phyloP scores from a whole-genome alignment of 2,797 vertebrate genomes.

The Lacerta agilis region DNA sequence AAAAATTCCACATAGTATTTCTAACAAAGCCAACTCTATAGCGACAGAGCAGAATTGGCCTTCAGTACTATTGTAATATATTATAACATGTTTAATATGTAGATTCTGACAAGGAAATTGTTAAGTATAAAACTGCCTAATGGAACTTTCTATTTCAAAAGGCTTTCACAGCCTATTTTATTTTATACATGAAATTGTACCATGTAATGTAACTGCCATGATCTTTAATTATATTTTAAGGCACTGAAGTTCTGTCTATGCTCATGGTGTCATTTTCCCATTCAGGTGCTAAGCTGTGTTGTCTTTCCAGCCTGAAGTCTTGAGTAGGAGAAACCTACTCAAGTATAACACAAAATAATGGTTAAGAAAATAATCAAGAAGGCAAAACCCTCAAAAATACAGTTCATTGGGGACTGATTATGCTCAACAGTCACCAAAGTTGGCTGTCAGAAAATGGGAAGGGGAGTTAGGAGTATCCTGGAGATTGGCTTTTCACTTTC shows the following conservation, averaged over 20 bases:
- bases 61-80: constrained; percentile 1
- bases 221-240: constrained; percentile 58
- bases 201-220: constrained; percentile 32
- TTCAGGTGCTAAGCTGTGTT: constrained; percentile 46
- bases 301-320: constrained; percentile 8
- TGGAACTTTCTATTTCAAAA: constrained; percentile 32
- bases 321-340: not conserved
- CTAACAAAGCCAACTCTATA: not conserved
- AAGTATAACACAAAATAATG: not conserved
- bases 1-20: not conserved
- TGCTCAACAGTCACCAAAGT: not conserved
- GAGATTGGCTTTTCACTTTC: not conserved
- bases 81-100: constrained; percentile 9
- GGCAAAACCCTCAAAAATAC: not conserved
- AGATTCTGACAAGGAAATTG: constrained; percentile 22
- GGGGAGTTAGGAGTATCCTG: no score
- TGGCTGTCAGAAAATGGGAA: not conserved
- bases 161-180: constrained; percentile 31
- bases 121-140: constrained; percentile 1
- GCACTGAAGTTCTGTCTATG: constrained; percentile 51
- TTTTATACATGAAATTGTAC: constrained; percentile 64
- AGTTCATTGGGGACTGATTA: not conserved
- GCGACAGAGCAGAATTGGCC: constrained; percentile 3
- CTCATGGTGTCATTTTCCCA: constrained; percentile 66
- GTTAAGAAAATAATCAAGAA: not conserved